A percentile compares a stretch with the other conserved stretches of the same genome.
phyloP scores from a whole-genome alignment of 2,888 invertebrate species.

The Coelogynopora nodosa region DNA sequence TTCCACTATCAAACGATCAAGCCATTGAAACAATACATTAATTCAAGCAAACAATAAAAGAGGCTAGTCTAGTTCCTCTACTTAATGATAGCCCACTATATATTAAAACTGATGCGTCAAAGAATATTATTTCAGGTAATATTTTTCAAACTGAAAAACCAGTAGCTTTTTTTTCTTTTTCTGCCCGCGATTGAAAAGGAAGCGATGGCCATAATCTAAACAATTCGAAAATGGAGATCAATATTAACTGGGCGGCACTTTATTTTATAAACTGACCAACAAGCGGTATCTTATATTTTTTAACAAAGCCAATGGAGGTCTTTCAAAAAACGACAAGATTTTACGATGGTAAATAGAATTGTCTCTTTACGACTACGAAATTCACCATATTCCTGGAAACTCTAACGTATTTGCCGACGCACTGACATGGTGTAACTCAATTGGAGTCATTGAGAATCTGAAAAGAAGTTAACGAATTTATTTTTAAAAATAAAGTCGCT shows the following conservation, averaged over 20 bases:
- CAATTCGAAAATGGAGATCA: too few relatives aligned
- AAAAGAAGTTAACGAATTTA: background rate
- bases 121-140: background rate
- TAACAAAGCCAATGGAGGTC: too few relatives aligned
- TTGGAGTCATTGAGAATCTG: background rate
- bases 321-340: too few relatives aligned
- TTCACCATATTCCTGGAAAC: background rate
- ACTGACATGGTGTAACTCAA: background rate
- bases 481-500: background rate
- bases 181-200: too few relatives aligned
- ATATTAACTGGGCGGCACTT: too few relatives aligned
- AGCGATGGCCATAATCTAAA: too few relatives aligned
- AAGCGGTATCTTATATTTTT: too few relatives aligned
- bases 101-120: background rate
- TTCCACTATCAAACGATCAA: background rate
- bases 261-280: too few relatives aligned
- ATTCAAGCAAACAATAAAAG: background rate
- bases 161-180: background rate
- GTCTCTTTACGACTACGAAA: too few relatives aligned
- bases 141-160: background rate
- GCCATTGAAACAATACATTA: background rate
- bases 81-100: background rate
- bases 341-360: too few relatives aligned
- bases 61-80: background rate
- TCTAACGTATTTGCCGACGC: background rate